Evolutionary conservation across 2,797 vertebrate species (phyloP), one percentile per base, ranked within the genome.

Genomic region (Fundulus diaphanus): DNA sequence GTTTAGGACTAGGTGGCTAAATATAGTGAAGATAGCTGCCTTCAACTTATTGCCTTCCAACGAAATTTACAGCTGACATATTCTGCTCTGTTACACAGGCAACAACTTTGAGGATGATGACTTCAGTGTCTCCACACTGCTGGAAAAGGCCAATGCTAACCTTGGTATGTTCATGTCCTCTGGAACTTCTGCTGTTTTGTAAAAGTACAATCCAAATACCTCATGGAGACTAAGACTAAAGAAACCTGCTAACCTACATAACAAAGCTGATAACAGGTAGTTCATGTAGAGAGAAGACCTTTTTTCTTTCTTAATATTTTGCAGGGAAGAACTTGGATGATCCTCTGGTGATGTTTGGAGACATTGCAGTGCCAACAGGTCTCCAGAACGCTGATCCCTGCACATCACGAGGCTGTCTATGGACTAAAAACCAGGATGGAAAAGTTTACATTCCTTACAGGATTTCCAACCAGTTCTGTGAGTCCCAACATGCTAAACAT

Each of bases 131-230:
- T 93, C 92, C 7, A 76, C 87, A 0, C 76, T 93, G 76, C 12
- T 95, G 24, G 93, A 95, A 68, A 93, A 80, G 65, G 94, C 93
- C 51, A 95, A 94, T 49, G 61, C 1, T 27, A 88, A 95, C 63
- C 11, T 92, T 9, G 93, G 94, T 94, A 89, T 1, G 91, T 84
- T 68, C 37, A 11, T 27, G 49, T 79, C 49, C 3, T 65, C 1
- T 16, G 12, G n/a, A 68, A 20, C 29, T 49, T 16, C 12, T 76
- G 7, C 49, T 67, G n/a, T n/a, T n/a, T n/a, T n/a, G 33, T 57
- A 57, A 31, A 57, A 29, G 16, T 3, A 63, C 37, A 6, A 65
- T 27, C n/a, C 3, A 54, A 27, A 11, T 35, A 24, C 22, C 22
- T 33, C 31, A 51, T 35, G 5, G 31, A 61, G 3, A 33, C 15